phyloP scores from a whole-genome alignment of 2,888 invertebrate genomes.

The Eristalinus sepulchralis region DNA sequence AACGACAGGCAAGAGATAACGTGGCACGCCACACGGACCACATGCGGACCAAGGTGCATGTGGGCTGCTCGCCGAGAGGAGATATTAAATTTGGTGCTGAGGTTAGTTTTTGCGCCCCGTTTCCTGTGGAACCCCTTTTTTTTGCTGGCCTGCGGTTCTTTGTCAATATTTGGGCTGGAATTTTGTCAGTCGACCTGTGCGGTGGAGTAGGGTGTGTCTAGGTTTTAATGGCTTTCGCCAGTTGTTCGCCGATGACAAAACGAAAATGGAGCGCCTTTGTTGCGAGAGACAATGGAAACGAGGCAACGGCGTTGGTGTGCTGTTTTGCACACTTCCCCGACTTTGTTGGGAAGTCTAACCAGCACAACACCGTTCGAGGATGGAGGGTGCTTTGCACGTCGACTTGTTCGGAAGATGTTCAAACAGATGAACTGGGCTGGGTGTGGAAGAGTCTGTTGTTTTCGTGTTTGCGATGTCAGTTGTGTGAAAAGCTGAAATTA shows the following conservation, averaged over 20 bases:
- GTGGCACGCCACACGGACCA: slow-evolving; percentile 40
- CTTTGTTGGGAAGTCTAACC: background rate
- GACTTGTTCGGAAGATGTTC: background rate
- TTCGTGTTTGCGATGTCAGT: too few relatives aligned
- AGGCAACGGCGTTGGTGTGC: background rate
- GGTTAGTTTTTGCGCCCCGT: background rate
- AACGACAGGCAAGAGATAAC: background rate
- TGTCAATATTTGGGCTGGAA: slow-evolving; percentile 13
- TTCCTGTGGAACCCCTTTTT: background rate
- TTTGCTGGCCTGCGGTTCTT: background rate
- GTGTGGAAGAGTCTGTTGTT: too few relatives aligned
- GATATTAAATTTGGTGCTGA: slow-evolving; percentile 52
- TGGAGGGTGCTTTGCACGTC: background rate
- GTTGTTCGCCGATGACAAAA: background rate
- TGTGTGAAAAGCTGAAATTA: too few relatives aligned
- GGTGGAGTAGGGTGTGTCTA: background rate
- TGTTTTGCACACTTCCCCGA: background rate
- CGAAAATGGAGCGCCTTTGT: background rate
- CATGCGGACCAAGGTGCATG: slow-evolving; percentile 32
- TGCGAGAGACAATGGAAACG: background rate
- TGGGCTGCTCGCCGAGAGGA: background rate
- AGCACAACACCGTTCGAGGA: background rate
- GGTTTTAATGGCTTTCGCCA: background rate
- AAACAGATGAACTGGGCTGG: too few relatives aligned
- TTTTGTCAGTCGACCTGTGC: slow-evolving; percentile 14